Percentiles rank a stretch among this genome's conserved stretches.
Conservation (phyloP, 2,888 invertebrate genomes). For the Drosophila pseudotakahashii region DNA sequence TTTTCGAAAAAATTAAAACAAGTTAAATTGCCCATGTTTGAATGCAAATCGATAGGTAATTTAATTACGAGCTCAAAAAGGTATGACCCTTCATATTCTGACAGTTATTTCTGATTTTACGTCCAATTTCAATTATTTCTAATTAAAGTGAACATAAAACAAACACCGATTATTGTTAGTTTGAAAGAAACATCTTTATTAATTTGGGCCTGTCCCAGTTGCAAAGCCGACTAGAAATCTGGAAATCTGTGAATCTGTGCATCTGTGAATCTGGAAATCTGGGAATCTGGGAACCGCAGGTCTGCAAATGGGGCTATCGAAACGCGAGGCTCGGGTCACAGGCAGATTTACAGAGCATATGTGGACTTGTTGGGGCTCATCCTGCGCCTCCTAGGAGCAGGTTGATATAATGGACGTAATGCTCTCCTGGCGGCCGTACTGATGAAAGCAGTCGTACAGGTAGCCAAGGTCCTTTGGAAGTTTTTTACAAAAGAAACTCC, state of each 20-base stretch:
- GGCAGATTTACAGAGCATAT: neutral
- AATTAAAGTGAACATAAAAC: neutral
- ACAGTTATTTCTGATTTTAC: no score
- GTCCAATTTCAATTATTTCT: neutral
- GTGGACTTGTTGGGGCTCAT: neutral
- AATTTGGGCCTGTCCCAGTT: constrained; percentile 5
- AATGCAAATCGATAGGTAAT: no score
- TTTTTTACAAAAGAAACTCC: no score
- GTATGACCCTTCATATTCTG: no score
- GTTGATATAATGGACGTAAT: constrained; percentile 50
- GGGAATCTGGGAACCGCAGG: neutral
- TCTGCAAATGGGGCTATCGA: neutral
- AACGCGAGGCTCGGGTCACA: no score
- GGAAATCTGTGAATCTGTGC: no score
- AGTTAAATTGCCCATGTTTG: no score
- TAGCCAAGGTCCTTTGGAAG: no score
- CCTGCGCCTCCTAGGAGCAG: constrained; percentile 51
- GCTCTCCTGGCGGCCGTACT: constrained; percentile 85
- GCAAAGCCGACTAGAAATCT: constrained; percentile 37
- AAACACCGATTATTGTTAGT: neutral
- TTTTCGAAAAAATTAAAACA: no score
- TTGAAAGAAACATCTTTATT: constrained; percentile 1
- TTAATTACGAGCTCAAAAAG: no score
- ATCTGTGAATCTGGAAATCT: no score
- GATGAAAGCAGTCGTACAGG: constrained; percentile 88